Evolutionary conservation across 1,140 invertebrate genomes (phyloP), one percentile per base, ranked within the genome.

Genomic region (Papilio glaucus): DNA sequence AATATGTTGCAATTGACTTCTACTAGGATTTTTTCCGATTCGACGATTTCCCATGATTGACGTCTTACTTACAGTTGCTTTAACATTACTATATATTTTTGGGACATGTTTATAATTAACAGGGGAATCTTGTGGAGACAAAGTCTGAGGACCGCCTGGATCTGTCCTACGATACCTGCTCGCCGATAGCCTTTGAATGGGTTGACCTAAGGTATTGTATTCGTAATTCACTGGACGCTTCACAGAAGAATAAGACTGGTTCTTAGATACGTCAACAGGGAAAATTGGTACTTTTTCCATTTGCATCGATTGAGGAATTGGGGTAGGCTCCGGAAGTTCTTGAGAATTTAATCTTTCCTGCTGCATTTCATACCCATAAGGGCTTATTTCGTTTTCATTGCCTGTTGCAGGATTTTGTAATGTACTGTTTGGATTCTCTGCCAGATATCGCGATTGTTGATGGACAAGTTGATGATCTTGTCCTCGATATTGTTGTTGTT

Each of bases 191-290:
- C 83, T 84, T 71, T 88, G 71, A 29, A 91, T 65, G 8, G 87
- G 87, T 71, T 92, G 89, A 5, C 89, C 90, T 10, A 92, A 73
- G 15, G 86, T 90, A 38, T 92, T 92, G 45, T 85, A 90, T 24
- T 79, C 65, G 33, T 81, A 81, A 71, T 72, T 65, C 67, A 75
- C 79, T 67, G 74, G 61, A 13, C 73, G 18, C 21, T 79, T 81
- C 4, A 68, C 21, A 39, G 71, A 42, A 4, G 49, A 18, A 41
- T 73, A 53, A 45, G 72, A 60, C 10, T 61, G 21, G 68, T 77
- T 81, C 63, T 72, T 80, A 41, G 86, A 83, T 41, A 72, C 80
- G 65, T 90, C 83, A 6, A 63, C 87, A 45, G 88, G 87, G 13
- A 82, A 82, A 76, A 90, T 85, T 9, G 85, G 85, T 29, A 89